These are phyloP conservation scores for Chrysogorgia sp. DNA, from an alignment of 92 coral and sea anemone genomes.

Conservation along the genomic window DNA sequence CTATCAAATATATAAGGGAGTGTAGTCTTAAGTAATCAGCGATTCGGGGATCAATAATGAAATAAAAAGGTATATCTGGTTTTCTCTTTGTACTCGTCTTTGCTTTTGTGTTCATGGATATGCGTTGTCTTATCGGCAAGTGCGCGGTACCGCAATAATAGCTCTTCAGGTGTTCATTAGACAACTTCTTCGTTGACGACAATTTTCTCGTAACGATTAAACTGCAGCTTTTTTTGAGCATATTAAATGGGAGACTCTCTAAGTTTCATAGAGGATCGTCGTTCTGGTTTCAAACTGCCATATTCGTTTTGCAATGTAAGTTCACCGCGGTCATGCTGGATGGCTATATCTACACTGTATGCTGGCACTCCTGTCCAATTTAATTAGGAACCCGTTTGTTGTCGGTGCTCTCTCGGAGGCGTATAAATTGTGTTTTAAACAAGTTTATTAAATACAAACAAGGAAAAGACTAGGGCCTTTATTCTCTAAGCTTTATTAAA, in stretches of 20 bases:
- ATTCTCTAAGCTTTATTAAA: conserved; percentile 11
- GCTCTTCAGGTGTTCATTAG: conserved; percentile 32
- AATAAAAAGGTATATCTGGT: too few species aligned
- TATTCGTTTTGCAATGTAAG: too few species aligned
- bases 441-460: conserved; percentile 35
- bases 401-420: conserved; percentile 33
- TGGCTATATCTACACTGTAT: too few species aligned
- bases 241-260: not conserved
- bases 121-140: conserved; percentile 20
- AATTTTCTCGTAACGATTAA: not conserved
- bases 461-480: not conserved
- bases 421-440: conserved; percentile 21
- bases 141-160: conserved; percentile 16
- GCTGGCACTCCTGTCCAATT: conserved; percentile 16
- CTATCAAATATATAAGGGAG: too few species aligned
- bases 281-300: too few species aligned
- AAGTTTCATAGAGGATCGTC: too few species aligned
- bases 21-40: too few species aligned
- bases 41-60: too few species aligned
- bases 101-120: conserved; percentile 16
- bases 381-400: conserved; percentile 35
- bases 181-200: not conserved
- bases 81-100: too few species aligned
- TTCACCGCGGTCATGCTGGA: too few species aligned
- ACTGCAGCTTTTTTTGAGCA: too few species aligned